Base-by-base conservation (phyloP, 2,113 vertebrate genomes). In the Ceratotherium simum region DNA sequence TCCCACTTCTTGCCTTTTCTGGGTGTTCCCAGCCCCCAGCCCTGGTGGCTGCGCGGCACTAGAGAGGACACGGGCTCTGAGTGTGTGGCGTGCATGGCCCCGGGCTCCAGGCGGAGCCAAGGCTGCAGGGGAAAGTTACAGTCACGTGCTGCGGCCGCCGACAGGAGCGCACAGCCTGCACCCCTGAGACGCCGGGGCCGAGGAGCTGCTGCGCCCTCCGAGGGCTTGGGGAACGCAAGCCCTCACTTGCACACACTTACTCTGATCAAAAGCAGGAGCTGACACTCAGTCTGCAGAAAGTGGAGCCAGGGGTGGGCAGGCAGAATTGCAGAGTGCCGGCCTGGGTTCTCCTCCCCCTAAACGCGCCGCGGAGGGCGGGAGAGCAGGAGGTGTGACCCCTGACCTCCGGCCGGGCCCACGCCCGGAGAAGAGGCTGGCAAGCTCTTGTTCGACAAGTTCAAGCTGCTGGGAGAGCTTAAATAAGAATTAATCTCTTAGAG, bases 391-490 rank as follows among this genome's bases (percentile, higher is more conserved):
- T 70, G 58, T 72, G 97, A 97, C 93, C 98, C 60, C 90, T 97
- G 96, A 97, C 96, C 97, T 46, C 91, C 36, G 46, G 72, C 76
- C 60, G 2, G 83, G 93, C 80, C 97, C 93, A 78, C 76, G 88
- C 88, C 95, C 51, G 3, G 48, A 78, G 88, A 36, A 94, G 67
- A 90, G 95, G 95, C 91, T 85, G 62, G 91, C 96, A 42, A 93
- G 94, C 92, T 75, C 97, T 95, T 76, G 97, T 96, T 90, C 67
- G 33, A 97, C 97, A 96, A 97, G 97, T 97, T 98, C 96, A 87
- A 92, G 95, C 97, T 67, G 84, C 97, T 88, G 81, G 72, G 82
- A 88, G 96, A 89, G 96, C 84, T 96, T 95, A 94, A 93, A 93
- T 21, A 64, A 95, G 96, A 96, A 97, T 69, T 96, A 93, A 97